Base-by-base conservation (phyloP, 64 coral and sea anemone genomes). In the Anthopleura sola region DNA sequence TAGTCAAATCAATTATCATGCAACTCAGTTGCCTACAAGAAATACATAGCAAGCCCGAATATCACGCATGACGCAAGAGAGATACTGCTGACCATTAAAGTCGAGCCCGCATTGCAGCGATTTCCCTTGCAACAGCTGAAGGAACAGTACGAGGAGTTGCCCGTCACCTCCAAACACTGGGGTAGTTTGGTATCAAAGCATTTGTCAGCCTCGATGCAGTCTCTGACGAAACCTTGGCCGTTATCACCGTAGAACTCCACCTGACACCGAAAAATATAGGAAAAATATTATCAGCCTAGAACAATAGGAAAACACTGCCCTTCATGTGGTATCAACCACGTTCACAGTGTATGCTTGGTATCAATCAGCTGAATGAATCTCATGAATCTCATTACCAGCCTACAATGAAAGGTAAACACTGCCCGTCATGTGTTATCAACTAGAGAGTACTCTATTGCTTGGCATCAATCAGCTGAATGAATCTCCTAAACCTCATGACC, bases 51-150 rank as follows among this genome's bases (percentile, higher is more conserved):
- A 8, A 62, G 58, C 23, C 21, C 58, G 11, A 79, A 4, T 37
- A 79, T 19, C 29, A 31, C 31, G 36, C 76, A 79, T 79, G 76
- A 20, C 5, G 11, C 24, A 48, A 79, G 34, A 48, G 44, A 39
- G 44, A 79, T 20, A 37, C 76, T 31, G 76, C 76, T 79, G 76
- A 39, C 21, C 76, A 3, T 48, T 12, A 31, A 39, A 20, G 36
- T 79, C 44, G 76, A 16, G 76, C 76, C 76, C 19, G 76, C 76
- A 79, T 79, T 79, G 29, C 76, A 79, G 21, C 21, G 76, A 16
- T 79, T 31, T 37, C 76, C 76, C 44, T 38, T 37, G 76, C 76
- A 79, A 20, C 76, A 79, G 36, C 36, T 39, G 24, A 79, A 79
- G 19, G 76, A 79, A n/a, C 76, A 79, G 44, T 28, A 79, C n/a